phyloP scores from a whole-genome alignment of 2,888 invertebrate genomes.

The Zonitis immaculata region DNA sequence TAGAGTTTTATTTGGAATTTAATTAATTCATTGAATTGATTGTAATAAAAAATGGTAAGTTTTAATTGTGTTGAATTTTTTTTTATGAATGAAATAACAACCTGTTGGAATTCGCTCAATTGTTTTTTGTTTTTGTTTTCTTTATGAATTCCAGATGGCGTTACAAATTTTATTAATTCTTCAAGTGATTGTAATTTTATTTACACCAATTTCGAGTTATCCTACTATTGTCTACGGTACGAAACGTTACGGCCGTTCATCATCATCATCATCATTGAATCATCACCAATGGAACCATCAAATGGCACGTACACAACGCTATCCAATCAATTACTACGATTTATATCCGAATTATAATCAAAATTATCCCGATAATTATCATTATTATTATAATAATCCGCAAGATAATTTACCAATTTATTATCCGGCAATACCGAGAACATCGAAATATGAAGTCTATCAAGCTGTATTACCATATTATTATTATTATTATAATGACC shows the following conservation, averaged over 20 bases:
- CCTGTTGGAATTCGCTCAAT: constrained; percentile 7
- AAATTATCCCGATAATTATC: constrained; percentile 56
- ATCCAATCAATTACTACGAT: constrained; percentile 49
- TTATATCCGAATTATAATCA: constrained; percentile 50
- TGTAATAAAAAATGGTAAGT: too few species aligned
- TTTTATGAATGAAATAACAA: too few species aligned
- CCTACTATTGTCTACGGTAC: constrained; percentile 48
- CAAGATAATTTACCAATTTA: constrained; percentile 41
- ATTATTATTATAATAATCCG: constrained; percentile 45
- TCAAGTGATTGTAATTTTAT: constrained; percentile 39
- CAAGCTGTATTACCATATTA: constrained; percentile 50
- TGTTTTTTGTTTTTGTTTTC: too few species aligned
- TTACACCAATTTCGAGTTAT: constrained; percentile 35
- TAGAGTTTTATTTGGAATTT: too few species aligned
- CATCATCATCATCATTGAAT: constrained; percentile 23
- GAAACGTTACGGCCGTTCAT: constrained; percentile 44
- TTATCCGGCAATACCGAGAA: constrained; percentile 47
- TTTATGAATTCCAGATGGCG: constrained; percentile 44
- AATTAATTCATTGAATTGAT: too few species aligned
- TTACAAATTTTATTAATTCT: constrained; percentile 36
- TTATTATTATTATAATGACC: constrained; percentile 49
- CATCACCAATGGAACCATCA: constrained; percentile 27
- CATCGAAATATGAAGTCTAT: constrained; percentile 50
- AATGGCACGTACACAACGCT: constrained; percentile 45
- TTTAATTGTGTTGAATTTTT: background rate